Conservation (phyloP, 2,113 vertebrate species). For the Pipa parva region DNA sequence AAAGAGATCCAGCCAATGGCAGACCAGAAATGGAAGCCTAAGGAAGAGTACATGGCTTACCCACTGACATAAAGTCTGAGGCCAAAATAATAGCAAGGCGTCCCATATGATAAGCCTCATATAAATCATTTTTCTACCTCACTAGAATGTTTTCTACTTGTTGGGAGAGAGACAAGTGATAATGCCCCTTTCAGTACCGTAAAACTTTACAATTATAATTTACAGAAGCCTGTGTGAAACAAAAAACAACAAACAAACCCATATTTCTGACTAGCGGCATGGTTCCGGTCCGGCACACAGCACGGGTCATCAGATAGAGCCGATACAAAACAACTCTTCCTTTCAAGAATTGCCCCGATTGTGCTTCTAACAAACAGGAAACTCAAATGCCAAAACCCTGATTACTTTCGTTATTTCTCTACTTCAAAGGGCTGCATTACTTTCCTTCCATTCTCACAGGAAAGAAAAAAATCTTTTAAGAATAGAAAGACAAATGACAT, state of each 20-base stretch:
- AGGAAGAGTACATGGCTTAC: no score
- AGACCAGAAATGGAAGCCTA: no score
- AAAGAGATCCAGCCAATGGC: no score
- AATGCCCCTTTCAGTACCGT: no score
- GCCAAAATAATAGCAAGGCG: no score
- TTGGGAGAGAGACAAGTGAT: no score
- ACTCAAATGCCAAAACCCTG: neutral
- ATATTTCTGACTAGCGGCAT: neutral
- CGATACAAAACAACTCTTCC: no score
- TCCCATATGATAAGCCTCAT: no score
- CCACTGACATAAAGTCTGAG: no score
- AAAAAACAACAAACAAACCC: neutral
- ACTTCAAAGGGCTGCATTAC: constrained; percentile 10
- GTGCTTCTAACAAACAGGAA: constrained; percentile 21
- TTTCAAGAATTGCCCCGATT: neutral
- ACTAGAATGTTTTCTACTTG: no score
- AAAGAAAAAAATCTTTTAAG: constrained; percentile 43
- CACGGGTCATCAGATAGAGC: neutral
- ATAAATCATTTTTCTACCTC: no score
- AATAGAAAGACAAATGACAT: constrained; percentile 47
- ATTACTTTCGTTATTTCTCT: constrained; percentile 29
- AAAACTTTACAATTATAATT: no score
- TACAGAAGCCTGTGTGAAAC: neutral
- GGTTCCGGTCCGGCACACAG: neutral
- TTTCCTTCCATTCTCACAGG: constrained; percentile 34